Conservation (phyloP, 2,797 vertebrate species). For the Podargus strigoides region DNA sequence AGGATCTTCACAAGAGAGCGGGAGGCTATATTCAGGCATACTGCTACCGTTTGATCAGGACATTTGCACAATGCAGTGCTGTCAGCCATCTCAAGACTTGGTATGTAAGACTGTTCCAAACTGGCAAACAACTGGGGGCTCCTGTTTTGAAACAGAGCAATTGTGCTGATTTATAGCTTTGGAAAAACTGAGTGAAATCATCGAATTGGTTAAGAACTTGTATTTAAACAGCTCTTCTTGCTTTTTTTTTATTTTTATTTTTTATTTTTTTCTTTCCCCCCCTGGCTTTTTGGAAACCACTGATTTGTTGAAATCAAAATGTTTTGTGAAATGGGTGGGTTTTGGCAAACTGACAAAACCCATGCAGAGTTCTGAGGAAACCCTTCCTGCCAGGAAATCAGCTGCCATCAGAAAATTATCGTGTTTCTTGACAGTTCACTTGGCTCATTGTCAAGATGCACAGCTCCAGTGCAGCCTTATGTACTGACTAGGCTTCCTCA, state of each 20-base stretch:
- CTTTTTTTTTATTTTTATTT: background rate
- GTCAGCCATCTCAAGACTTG: background rate
- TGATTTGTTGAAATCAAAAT: constrained; percentile 45
- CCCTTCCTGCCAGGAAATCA: constrained; percentile 26
- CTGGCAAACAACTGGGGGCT: background rate
- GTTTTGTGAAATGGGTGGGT: constrained; percentile 23
- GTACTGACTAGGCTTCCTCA: background rate
- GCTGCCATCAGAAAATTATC: constrained; percentile 27
- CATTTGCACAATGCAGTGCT: background rate
- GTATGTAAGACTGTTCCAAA: constrained; percentile 1
- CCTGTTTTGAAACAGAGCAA: constrained; percentile 37
- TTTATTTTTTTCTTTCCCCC: background rate
- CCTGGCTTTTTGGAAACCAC: background rate
- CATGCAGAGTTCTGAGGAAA: constrained; percentile 46
- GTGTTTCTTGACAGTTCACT: constrained; percentile 19
- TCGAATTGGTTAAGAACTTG: background rate
- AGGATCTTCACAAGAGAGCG: background rate
- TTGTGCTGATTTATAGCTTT: constrained; percentile 21
- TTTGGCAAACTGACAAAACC: constrained; percentile 22
- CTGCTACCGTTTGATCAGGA: background rate
- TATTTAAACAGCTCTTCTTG: background rate
- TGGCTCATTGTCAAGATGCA: background rate
- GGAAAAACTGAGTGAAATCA: background rate
- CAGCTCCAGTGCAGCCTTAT: background rate
- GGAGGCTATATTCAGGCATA: background rate